Evolutionary conservation across 2,797 vertebrate species (phyloP).

Genomic region (Crax fasciolata): DNA sequence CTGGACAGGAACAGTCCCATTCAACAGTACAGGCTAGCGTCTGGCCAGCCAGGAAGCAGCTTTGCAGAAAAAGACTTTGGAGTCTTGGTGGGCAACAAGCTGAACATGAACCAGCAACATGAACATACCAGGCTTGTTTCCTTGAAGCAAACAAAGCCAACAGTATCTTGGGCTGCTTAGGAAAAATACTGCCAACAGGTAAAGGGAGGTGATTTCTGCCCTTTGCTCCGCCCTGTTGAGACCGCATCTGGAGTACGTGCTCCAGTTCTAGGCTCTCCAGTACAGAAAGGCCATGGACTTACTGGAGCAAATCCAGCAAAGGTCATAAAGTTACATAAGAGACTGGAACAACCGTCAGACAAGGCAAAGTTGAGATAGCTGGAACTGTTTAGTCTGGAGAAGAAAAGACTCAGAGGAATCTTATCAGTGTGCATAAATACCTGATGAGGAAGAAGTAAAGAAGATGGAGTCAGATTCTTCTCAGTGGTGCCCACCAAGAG

Average conservation of each 20-base stretch:
- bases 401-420: background rate
- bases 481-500: background rate
- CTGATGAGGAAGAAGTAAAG: background rate
- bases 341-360: background rate
- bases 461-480: background rate
- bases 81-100: background rate
- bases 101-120: background rate
- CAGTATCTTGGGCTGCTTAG: background rate
- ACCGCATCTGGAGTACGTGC: background rate
- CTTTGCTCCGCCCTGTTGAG: background rate
- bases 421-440: background rate
- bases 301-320: background rate
- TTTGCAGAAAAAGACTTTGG: background rate
- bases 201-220: background rate
- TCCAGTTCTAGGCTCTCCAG: background rate
- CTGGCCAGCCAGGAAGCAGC: background rate
- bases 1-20: background rate
- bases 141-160: background rate
- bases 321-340: background rate
- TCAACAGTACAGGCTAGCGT: background rate
- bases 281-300: accelerated
- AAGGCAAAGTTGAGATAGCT: background rate
- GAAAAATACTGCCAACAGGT: background rate
- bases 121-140: too few species aligned
- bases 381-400: background rate